A percentile compares a stretch with the other conserved stretches of the same genome.
phyloP scores from a whole-genome alignment of 2,113 vertebrate species.

The Centrocercus urophasianus region DNA sequence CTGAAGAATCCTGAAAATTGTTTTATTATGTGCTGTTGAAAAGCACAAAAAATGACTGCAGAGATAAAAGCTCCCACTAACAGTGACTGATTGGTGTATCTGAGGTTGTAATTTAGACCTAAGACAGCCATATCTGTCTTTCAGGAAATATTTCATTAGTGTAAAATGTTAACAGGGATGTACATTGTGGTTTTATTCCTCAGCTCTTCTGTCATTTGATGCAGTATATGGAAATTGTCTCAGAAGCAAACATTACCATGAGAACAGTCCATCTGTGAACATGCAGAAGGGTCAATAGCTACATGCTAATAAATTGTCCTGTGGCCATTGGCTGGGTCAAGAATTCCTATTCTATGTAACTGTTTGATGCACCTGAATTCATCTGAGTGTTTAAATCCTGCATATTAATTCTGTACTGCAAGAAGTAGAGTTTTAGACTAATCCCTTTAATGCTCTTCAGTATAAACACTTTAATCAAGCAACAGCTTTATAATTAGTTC shows the following conservation, averaged over 20 bases:
- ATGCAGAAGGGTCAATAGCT: constrained; percentile 70
- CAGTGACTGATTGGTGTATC: not conserved
- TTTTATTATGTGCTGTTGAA: not conserved
- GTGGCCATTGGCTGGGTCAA: constrained; percentile 71
- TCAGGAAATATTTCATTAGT: constrained; percentile 32
- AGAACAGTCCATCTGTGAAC: constrained; percentile 40
- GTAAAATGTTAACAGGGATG: not conserved
- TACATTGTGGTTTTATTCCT: not conserved
- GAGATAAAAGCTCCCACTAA: not conserved
- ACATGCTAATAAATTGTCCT: constrained; percentile 77
- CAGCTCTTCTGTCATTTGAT: not conserved
- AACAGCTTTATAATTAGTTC: constrained; percentile 78
- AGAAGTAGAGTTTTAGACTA: constrained; percentile 76
- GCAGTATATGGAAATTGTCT: not conserved
- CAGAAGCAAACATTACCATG: constrained; percentile 59
- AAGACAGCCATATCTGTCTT: not conserved
- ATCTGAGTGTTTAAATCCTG: constrained; percentile 75
- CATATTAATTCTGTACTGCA: constrained; percentile 75
- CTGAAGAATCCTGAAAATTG: not conserved
- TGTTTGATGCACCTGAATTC: constrained; percentile 81
- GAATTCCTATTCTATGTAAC: constrained; percentile 74
- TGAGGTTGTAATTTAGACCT: not conserved
- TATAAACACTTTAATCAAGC: constrained; percentile 80
- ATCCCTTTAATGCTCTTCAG: constrained; percentile 77
- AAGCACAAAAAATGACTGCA: not conserved